Base-by-base conservation (phyloP, 2,888 invertebrate genomes). In the Oxystoma pomonae region DNA sequence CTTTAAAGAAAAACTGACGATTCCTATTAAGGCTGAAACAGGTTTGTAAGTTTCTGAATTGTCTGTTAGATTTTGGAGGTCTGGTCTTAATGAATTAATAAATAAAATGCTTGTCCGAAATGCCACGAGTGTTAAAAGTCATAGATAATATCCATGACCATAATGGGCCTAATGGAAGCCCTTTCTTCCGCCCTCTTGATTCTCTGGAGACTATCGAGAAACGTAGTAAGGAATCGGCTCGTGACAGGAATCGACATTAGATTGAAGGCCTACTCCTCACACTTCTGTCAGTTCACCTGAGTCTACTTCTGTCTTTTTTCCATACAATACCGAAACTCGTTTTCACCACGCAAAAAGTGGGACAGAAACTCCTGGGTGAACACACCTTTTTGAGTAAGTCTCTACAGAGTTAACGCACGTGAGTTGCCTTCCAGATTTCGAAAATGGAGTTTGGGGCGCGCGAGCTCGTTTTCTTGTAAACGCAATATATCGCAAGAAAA, bases 171-270 rank as follows among this genome's bases (percentile, higher is more conserved):
- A n/a, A n/a, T n/a, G n/a, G n/a, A n/a, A n/a, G n/a, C n/a, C n/a
- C n/a, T n/a, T n/a, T n/a, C n/a, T n/a, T n/a, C n/a, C n/a, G n/a
- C n/a, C n/a, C n/a, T n/a, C n/a, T n/a, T n/a, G n/a, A n/a, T n/a
- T n/a, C n/a, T n/a, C n/a, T n/a, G n/a, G 62, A 65, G 65, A 62
- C 65, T 62, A 62, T 73, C 72, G 70, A 69, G 70, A 71, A 73
- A 76, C 73, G 71, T 75, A 76, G 76, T 76, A 75, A 76, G 76
- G 76, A 76, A 77, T 76, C 75, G 78, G 75, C 12, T 77, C 78
- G 78, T 78, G 78, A 77, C 75, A 67, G 62, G 77, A 77, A 77
- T 77, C 67, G 50, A 35, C 35, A 35, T 35, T 35, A 35, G 35
- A 7, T 35, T 35, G 35, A 12, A n/a, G 35, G 35, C 12, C 5